Evolutionary conservation across 2,113 vertebrate species (phyloP).

Genomic region (Elephantulus edwardii): DNA sequence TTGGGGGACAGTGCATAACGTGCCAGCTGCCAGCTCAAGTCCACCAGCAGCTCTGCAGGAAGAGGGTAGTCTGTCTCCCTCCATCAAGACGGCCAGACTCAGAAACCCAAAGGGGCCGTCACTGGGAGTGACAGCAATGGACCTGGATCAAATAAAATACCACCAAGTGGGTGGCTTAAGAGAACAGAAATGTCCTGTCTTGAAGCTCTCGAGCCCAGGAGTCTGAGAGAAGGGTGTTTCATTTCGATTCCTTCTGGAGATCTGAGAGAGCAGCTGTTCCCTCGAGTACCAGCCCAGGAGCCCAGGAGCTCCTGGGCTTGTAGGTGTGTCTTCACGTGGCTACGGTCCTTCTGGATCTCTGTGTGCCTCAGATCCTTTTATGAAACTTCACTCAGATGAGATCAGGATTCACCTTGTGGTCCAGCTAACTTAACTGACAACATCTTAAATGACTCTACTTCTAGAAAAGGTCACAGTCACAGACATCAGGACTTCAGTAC

Average conservation of each 20-base stretch:
- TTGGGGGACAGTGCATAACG: too few relatives aligned
- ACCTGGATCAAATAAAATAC: too few relatives aligned
- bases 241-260: neutral
- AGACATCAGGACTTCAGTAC: neutral
- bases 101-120: too few relatives aligned
- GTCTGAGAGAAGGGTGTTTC: neutral
- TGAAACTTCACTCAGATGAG: neutral
- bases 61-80: too few relatives aligned
- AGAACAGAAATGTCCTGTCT: too few relatives aligned
- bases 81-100: too few relatives aligned
- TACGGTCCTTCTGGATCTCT: too few relatives aligned
- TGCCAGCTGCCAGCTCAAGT: too few relatives aligned
- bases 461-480: neutral
- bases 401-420: neutral
- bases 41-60: too few relatives aligned
- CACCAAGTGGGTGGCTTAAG: too few relatives aligned
- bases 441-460: neutral
- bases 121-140: too few relatives aligned
- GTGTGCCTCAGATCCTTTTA: neutral
- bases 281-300: neutral
- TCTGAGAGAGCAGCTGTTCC: neutral
- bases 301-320: neutral
- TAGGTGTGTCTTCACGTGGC: too few relatives aligned
- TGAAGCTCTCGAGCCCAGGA: neutral
- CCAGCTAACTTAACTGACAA: neutral